phyloP scores from a whole-genome alignment of 1,140 invertebrate genomes.

The Arctopsyche grandis region DNA sequence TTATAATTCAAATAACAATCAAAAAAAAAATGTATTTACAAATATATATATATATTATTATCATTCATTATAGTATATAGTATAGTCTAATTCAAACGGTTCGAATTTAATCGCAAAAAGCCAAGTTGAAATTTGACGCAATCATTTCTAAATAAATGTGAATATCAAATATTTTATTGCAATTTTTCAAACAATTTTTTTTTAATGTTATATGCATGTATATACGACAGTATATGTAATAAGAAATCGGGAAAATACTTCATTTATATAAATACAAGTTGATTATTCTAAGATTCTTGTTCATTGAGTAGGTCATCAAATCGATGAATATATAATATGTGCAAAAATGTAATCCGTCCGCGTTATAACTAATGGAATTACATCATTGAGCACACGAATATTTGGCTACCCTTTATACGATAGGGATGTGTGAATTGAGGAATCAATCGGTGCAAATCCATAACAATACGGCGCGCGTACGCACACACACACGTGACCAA shows the following conservation, averaged over 20 bases:
- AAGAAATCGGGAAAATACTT: background rate
- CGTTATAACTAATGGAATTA: constrained; percentile 49
- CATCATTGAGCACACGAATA: constrained; percentile 52
- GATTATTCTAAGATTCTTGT: constrained; percentile 33
- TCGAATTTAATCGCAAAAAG: background rate
- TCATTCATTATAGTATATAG: background rate
- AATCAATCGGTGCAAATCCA: constrained; percentile 45
- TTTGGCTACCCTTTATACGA: constrained; percentile 46
- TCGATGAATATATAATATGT: constrained; percentile 8
- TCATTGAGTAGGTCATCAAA: constrained; percentile 6
- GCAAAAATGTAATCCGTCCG: constrained; percentile 13
- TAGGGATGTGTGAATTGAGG: constrained; percentile 31
- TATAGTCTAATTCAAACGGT: background rate
- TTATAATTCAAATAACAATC: constrained; percentile 5
- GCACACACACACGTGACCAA: constrained; percentile 43
- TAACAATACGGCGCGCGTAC: constrained; percentile 38
- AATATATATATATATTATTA: background rate
- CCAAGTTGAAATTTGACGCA: background rate
- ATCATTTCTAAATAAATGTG: background rate
- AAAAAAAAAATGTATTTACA: background rate
- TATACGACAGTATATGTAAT: background rate
- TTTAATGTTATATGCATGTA: too few species aligned
- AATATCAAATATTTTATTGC: constrained; percentile 9
- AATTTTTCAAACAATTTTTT: background rate
- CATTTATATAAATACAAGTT: background rate